Evolutionary conservation across 2,113 vertebrate species (phyloP).

Genomic region (Oxyruncus cristatus): DNA sequence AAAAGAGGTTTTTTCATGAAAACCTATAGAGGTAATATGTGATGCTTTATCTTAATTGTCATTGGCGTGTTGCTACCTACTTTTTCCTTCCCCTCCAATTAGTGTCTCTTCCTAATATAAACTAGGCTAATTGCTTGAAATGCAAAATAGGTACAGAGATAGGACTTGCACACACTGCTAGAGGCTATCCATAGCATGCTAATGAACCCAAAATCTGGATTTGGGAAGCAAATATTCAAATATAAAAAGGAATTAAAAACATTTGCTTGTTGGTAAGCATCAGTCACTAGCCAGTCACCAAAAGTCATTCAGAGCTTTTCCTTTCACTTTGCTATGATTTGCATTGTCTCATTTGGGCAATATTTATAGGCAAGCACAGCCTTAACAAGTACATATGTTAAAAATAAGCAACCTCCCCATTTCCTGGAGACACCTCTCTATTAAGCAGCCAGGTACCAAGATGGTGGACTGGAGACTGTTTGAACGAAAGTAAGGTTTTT

Average conservation of each 20-base stretch:
- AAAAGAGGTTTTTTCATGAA: neutral
- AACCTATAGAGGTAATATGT: neutral
- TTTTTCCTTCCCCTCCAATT: neutral
- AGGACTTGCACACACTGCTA: neutral
- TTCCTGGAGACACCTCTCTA: neutral
- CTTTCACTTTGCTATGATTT: neutral
- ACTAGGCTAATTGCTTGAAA: neutral
- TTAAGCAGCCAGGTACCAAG: neutral
- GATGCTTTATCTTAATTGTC: neutral
- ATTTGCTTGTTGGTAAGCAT: neutral
- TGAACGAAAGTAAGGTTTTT: neutral
- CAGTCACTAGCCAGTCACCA: neutral
- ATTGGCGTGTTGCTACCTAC: neutral
- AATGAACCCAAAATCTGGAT: neutral
- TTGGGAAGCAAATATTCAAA: neutral
- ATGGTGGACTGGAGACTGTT: fast-evolving
- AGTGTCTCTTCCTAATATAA: neutral
- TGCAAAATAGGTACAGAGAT: neutral
- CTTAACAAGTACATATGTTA: neutral
- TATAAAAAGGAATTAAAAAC: neutral
- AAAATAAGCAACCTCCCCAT: neutral
- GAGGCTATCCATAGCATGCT: neutral
- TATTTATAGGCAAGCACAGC: neutral
- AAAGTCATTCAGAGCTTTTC: neutral
- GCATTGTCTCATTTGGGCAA: neutral